Percentiles rank a stretch among this genome's conserved stretches.
phyloP scores from a whole-genome alignment of 35 echinoderm and acorn worm species.

The Heliocidaris erythrogramma region DNA sequence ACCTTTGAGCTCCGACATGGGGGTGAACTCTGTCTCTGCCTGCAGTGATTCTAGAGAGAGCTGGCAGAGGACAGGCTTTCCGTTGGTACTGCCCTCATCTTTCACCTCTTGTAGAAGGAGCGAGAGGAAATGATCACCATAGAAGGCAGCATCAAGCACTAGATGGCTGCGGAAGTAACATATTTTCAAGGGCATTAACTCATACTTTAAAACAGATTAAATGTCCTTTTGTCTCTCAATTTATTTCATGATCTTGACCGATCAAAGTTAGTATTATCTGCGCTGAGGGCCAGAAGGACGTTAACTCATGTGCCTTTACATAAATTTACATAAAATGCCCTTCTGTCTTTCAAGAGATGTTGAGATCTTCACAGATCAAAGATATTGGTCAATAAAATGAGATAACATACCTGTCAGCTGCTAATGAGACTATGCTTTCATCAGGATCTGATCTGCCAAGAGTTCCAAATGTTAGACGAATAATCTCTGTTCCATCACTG shows the following conservation, averaged over 20 bases:
- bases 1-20: slow-evolving; percentile 37
- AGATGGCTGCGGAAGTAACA: slow-evolving; percentile 45
- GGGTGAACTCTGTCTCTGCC: slow-evolving; percentile 41
- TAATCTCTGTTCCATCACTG: neutral
- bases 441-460: neutral
- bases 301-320: too few species aligned
- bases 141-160: slow-evolving; percentile 81
- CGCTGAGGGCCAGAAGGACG: too few species aligned
- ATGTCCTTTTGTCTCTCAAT: too few species aligned
- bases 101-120: slow-evolving; percentile 80
- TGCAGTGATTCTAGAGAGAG: slow-evolving; percentile 58
- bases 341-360: too few species aligned
- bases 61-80: slow-evolving; percentile 82
- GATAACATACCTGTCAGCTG: slow-evolving; percentile 3
- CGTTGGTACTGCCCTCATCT: slow-evolving; percentile 52
- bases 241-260: too few species aligned
- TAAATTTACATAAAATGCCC: too few species aligned
- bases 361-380: too few species aligned
- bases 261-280: too few species aligned
- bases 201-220: too few species aligned
- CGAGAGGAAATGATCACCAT: slow-evolving; percentile 79
- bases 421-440: slow-evolving; percentile 23
- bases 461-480: neutral
- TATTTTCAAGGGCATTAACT: too few species aligned
- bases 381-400: too few species aligned